These are phyloP conservation scores for Lycophotia porphyrea DNA, from an alignment of 2,888 invertebrate species.

Conservation along the genomic window DNA sequence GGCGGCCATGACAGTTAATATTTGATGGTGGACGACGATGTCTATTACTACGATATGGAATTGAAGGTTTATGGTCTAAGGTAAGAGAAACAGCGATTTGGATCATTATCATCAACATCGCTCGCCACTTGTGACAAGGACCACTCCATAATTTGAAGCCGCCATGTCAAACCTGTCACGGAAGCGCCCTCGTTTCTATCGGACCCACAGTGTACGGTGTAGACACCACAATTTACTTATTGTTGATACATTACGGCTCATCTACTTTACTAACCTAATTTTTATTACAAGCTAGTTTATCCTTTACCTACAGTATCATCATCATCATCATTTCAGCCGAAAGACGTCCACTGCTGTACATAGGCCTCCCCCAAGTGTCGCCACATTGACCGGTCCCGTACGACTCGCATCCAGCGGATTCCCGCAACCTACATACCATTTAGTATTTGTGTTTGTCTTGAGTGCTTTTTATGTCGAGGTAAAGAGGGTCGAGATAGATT, in stretches of 20 bases:
- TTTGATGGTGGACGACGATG: constrained; percentile 2
- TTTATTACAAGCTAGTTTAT: neutral
- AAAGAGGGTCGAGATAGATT: neutral
- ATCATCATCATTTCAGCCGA: no score
- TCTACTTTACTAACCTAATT: constrained; percentile 12
- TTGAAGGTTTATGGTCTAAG: constrained; percentile 1
- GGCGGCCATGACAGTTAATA: constrained; percentile 23
- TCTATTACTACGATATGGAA: neutral
- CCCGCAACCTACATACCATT: no score
- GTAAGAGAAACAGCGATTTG: neutral
- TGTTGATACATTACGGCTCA: constrained; percentile 12
- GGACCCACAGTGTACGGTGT: constrained; percentile 19
- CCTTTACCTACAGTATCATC: neutral
- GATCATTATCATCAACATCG: neutral
- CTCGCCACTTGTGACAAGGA: neutral
- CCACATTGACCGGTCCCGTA: no score
- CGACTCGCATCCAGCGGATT: no score
- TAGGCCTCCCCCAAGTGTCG: no score
- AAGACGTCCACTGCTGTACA: no score
- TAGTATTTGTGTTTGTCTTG: neutral
- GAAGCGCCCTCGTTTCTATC: constrained; percentile 51
- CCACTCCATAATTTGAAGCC: neutral
- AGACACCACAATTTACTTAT: constrained; percentile 35
- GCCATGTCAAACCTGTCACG: constrained; percentile 64
- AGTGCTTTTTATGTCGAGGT: neutral